phyloP scores from a whole-genome alignment of 2,797 vertebrate genomes.

The Propithecus deckenii region DNA sequence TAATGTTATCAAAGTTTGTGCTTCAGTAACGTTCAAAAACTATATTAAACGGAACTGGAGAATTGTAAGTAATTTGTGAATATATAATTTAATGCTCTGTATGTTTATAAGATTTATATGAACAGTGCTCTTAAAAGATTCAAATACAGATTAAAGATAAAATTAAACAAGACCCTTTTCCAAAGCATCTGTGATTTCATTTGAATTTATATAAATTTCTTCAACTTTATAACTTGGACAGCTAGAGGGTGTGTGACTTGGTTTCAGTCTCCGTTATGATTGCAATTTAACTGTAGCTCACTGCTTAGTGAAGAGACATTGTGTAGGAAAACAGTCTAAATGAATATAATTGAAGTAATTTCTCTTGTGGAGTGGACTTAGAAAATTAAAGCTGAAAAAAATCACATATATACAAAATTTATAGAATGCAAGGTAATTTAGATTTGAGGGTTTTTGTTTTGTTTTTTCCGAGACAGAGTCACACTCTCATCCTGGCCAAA shows the following conservation, averaged over 20 bases:
- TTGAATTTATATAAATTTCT: conserved; percentile 4
- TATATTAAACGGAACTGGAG: conserved; percentile 99
- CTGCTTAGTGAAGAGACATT: neutral
- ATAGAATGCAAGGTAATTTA: neutral
- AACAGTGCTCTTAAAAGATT: neutral
- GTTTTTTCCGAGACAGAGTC: neutral
- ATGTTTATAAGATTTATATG: neutral
- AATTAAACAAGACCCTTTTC: neutral
- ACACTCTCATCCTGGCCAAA: neutral
- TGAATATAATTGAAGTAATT: neutral
- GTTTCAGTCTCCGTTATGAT: neutral
- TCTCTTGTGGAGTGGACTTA: neutral
- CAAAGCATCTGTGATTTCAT: neutral
- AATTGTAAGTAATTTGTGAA: conserved; percentile 91
- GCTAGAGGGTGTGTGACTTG: neutral
- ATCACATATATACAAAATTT: neutral
- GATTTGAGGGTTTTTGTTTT: neutral
- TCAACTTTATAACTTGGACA: neutral
- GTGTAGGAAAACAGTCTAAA: neutral
- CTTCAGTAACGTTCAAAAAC: conserved; percentile 98
- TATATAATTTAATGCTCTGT: neutral
- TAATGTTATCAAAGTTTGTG: conserved; percentile 96
- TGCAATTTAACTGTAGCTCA: neutral
- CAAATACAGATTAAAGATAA: neutral
- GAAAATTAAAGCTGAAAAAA: neutral